phyloP scores from a whole-genome alignment of 2,888 invertebrate species.

The Rosalia funebris region DNA sequence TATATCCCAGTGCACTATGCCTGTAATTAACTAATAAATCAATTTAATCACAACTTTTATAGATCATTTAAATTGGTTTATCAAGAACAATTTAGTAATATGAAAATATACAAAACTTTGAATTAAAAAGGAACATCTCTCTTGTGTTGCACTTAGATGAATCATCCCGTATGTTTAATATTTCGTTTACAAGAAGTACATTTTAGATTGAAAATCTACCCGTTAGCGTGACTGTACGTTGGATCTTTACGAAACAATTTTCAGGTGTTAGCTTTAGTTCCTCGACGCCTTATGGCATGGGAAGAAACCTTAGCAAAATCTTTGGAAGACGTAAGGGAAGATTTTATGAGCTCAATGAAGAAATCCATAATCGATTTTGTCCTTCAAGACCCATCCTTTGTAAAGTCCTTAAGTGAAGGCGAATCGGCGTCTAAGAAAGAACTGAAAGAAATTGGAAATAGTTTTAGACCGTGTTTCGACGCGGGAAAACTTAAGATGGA shows the following conservation, averaged over 20 bases:
- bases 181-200: too few species aligned
- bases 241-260: not conserved
- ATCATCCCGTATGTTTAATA: too few species aligned
- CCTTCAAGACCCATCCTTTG: conserved; percentile 77
- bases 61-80: too few species aligned
- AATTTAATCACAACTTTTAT: too few species aligned
- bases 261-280: conserved; percentile 73
- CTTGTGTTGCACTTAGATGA: too few species aligned
- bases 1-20: too few species aligned
- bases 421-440: conserved; percentile 69
- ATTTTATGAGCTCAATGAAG: conserved; percentile 88
- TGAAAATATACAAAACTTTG: too few species aligned
- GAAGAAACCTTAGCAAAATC: conserved; percentile 69
- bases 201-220: too few species aligned
- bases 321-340: conserved; percentile 83
- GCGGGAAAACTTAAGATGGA: conserved; percentile 64
- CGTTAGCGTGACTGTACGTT: too few species aligned
- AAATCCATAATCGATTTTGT: conserved; percentile 94
- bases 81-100: too few species aligned
- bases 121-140: too few species aligned
- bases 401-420: conserved; percentile 67
- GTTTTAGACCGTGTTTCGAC: conserved; percentile 70
- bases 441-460: conserved; percentile 71
- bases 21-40: too few species aligned
- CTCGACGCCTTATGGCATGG: conserved; percentile 72